Percentiles rank a stretch among this genome's conserved stretches.
Evolutionary conservation across 2,113 vertebrate genomes (phyloP).

Genomic region (Nanorana parkeri): DNA sequence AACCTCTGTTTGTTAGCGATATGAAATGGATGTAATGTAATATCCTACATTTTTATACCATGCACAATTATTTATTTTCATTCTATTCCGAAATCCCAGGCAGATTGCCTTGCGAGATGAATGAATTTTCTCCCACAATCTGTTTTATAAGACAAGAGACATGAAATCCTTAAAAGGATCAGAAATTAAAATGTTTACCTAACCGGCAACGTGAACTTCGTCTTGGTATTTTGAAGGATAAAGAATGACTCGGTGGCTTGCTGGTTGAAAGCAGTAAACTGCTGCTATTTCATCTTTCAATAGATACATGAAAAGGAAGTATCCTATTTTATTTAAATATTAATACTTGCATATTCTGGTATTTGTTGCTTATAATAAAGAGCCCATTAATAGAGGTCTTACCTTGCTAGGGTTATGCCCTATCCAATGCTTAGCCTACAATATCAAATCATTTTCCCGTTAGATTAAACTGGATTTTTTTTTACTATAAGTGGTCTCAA

Average conservation of each 20-base stretch:
- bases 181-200: slow-evolving; percentile 67
- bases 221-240: slow-evolving; percentile 59
- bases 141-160: slow-evolving; percentile 63
- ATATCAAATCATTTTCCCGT: too few relatives aligned
- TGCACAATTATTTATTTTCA: slow-evolving; percentile 71
- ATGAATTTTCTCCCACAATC: slow-evolving; percentile 62
- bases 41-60: slow-evolving; percentile 67
- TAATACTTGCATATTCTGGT: slow-evolving; percentile 32
- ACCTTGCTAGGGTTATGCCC: slow-evolving; percentile 16
- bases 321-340: slow-evolving; percentile 30
- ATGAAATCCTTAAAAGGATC: slow-evolving; percentile 66
- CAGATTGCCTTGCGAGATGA: slow-evolving; percentile 67
- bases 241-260: slow-evolving; percentile 57
- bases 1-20: slow-evolving; percentile 62
- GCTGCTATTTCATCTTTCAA: slow-evolving; percentile 59
- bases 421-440: neutral
- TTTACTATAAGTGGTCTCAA: too few relatives aligned
- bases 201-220: slow-evolving; percentile 66
- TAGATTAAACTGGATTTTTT: too few relatives aligned
- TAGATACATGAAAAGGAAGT: slow-evolving; percentile 55
- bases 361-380: slow-evolving; percentile 30
- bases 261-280: slow-evolving; percentile 55
- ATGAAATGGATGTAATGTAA: slow-evolving; percentile 66
- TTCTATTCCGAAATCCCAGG: slow-evolving; percentile 68
- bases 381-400: slow-evolving; percentile 5